Base-by-base conservation (phyloP, 2,797 vertebrate species). In the Muraenolepis orangiensis region DNA sequence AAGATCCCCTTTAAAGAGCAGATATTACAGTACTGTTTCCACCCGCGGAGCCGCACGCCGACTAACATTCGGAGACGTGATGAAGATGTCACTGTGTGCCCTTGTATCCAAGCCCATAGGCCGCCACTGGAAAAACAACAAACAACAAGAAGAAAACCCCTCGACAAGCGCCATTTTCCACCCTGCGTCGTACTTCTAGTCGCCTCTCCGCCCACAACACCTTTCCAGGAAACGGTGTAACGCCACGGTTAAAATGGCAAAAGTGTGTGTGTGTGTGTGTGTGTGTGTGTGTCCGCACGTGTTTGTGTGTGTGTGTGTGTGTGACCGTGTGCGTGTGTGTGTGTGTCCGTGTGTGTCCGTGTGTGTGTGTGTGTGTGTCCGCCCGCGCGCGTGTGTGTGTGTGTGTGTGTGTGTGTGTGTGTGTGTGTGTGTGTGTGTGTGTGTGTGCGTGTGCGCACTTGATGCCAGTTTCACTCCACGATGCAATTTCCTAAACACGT, bases 391-490 rank as follows among this genome's bases (percentile, higher is more conserved):
- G 72, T 29, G 32, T 73, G 72, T 42, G 72, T 73, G 72, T 69
- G 38, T 73, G 42, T 80, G 70, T 73, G 64, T 82, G 82, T 40
- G 69, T 38, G 87, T 80, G 83, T 82, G 72, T 32, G 81, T 75
- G 80, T 74, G 71, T 75, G 71, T 38, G 72, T 66, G 72, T 73
- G 57, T 38, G 72, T 38, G 57, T 67, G 72, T 29, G 32, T 73
- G 72, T 42, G 72, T 73, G 72, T 69, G 38, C 72, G 42, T 80
- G 70, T 73, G 64, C 81, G 82, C 85, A 74, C 73, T 93, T 91
- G 93, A 93, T 91, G 92, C 91, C 91, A 88, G 87, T 70, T 80
- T 82, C 75, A 78, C 87, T 81, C 82, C 69, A 82, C 81, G 87
- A 78, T 86, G 89, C 77, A 87, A 84, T 85, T 89, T 80, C 83